Evolutionary conservation across 2,888 invertebrate genomes (phyloP), one percentile per base, ranked within the genome.

Genomic region (Rugalucina vietnamica): DNA sequence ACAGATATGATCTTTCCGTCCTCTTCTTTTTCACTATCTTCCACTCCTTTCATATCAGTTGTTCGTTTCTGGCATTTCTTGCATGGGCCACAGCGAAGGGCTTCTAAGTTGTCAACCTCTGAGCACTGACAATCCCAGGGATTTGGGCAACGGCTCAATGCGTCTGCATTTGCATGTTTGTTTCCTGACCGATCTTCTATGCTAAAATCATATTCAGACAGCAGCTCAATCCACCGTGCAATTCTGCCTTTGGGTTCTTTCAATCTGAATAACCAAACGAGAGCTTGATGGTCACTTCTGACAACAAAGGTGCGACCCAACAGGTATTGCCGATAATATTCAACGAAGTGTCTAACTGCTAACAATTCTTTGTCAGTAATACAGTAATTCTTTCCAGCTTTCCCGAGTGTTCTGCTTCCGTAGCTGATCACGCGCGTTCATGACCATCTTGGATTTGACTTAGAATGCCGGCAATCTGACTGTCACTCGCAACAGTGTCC

Each of bases 121-220:
- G 57, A n/a, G 77, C 83, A 86, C 14, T 73, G 32, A 43, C 86
- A 86, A 24, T 86, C 81, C 34, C 73, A 50, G 12, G 86, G 86
- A 76, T 82, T 70, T 60, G 60, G 49, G 37, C 76, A 79, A 39
- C 88, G 18, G 21, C 84, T 81, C 78, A 89, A 43, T 0, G 83
- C 73, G 73, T 88, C 89, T 4, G 84, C 86, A 79, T 88, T 84
- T 2, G 34, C 50, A 50, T 89, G 87, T 60, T 85, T 82, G 12
- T 43, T 70, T 14, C 89, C 89, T 4, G 83, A 57, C 34, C 85
- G 70, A 57, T 87, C 76, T 70, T 85, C 85, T 36, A 86, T 75
- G 8, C 43, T 37, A 73, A 89, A 89, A 29, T 85, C 71, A 71
- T 70, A 88, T 4, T 49, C 24, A 0, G 86, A 82, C 24, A 88